A percentile compares a stretch with the other conserved stretches of the same genome.
Evolutionary conservation across 1,140 invertebrate species (phyloP).

Genomic region (Zophobas atratus): DNA sequence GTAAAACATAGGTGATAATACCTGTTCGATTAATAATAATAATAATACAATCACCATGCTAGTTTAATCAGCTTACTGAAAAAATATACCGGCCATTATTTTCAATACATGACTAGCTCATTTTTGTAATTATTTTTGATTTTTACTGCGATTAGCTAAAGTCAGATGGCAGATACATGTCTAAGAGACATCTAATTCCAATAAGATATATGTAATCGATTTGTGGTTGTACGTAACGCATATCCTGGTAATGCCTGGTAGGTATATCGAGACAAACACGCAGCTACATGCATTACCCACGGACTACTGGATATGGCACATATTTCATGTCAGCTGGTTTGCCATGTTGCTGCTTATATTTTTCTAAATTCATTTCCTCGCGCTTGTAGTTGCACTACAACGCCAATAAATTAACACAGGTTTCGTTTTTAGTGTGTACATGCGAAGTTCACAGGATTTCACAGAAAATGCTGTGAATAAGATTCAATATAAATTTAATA

Average conservation of each 20-base stretch:
- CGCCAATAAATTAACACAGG: slow-evolving; percentile 20
- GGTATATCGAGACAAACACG: slow-evolving; percentile 10
- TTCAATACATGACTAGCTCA: too few species aligned
- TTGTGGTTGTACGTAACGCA: slow-evolving; percentile 6
- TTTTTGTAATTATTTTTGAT: too few species aligned
- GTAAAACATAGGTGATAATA: too few species aligned
- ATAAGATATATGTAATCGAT: slow-evolving; percentile 20
- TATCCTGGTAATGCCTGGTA: not conserved
- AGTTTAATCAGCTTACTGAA: too few species aligned
- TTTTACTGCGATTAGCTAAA: not conserved
- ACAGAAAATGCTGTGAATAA: too few species aligned
- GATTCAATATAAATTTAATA: too few species aligned
- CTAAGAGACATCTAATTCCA: slow-evolving; percentile 14
- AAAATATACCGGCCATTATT: too few species aligned
- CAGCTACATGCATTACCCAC: slow-evolving; percentile 37
- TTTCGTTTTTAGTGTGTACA: slow-evolving; percentile 15
- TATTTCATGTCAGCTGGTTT: slow-evolving; percentile 36
- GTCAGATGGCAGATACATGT: not conserved
- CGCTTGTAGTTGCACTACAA: slow-evolving; percentile 7
- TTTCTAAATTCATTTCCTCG: slow-evolving; percentile 25
- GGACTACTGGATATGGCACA: slow-evolving; percentile 30
- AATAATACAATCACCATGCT: too few species aligned
- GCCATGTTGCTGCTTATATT: slow-evolving; percentile 21
- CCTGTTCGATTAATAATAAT: too few species aligned
- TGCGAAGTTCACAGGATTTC: too few species aligned